Percentiles rank a stretch among this genome's conserved stretches.
These are phyloP conservation scores for Aphaenogaster rudis DNA, from an alignment of 1,140 invertebrate species.

Conservation along the genomic window DNA sequence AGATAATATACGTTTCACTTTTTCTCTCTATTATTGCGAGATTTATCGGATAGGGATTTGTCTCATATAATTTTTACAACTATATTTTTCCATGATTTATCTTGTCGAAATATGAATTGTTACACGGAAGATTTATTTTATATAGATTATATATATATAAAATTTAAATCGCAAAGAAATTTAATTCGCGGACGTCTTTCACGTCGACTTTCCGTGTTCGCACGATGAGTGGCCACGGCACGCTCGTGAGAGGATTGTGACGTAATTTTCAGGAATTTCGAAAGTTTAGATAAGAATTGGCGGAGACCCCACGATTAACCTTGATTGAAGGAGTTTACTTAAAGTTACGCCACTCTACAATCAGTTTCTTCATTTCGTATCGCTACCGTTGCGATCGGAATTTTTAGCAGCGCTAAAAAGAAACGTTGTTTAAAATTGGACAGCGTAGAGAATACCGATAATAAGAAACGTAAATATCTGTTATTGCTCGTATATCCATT, in stretches of 20 bases:
- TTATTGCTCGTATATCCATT: not conserved
- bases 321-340: conserved; percentile 34
- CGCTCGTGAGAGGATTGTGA: conserved; percentile 44
- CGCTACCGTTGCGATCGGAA: not conserved
- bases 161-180: not conserved
- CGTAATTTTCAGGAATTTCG: conserved; percentile 66
- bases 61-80: not conserved
- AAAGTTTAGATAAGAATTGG: conserved; percentile 67
- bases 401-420: not conserved
- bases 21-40: not conserved
- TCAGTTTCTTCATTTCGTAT: conserved; percentile 32
- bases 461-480: conserved; percentile 17
- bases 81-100: not conserved
- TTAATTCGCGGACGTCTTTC: not conserved
- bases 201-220: not conserved
- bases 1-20: not conserved
- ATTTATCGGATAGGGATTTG: not conserved
- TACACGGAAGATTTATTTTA: not conserved
- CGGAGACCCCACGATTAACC: conserved; percentile 59
- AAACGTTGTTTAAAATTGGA: not conserved
- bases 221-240: conserved; percentile 22
- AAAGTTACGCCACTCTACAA: conserved; percentile 40
- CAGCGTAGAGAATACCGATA: not conserved
- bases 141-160: not conserved
- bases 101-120: not conserved